Evolutionary conservation across 2,888 invertebrate genomes (phyloP), one percentile per base, ranked within the genome.

Genomic region (Drosophila prolongata): DNA sequence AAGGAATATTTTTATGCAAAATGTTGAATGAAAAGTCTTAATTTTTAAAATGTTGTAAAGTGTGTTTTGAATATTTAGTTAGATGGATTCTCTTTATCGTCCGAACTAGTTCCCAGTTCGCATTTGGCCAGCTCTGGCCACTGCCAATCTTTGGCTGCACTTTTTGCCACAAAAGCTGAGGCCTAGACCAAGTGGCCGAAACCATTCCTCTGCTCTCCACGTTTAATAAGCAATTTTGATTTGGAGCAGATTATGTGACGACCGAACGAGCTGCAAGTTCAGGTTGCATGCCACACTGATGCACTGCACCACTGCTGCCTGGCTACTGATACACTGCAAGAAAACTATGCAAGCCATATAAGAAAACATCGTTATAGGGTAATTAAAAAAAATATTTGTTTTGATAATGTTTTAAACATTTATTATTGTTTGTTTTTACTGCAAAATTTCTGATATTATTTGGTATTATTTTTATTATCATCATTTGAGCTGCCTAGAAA

Each of bases 161-260:
- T 37, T 30, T n/a, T 34, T 37, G 14, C 37, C 16, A 16, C 2
- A 24, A 35, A 44, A 14, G 50, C 37, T 30, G 35, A 34, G 49
- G 24, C 46, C 34, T 47, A 40, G 47, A 37, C 40, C 16, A 10
- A 46, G 35, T 64, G 60, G 50, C 64, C 57, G 43, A 43, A 30
- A 54, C 47, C 46, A 19, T 47, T 42, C 53, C 65, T 53, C 55
- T 40, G 40, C 47, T 69, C 44, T 77, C 78, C 84, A 83, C 90
- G 90, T 90, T 90, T 90, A 90, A 90, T 89, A 90, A 90, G 87
- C 84, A 90, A 90, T 90, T 90, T 90, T 87, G 90, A 90, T 90
- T 87, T 88, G 81, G 90, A 90, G 90, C 90, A 90, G 90, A 90
- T 90, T 89, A 80, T 79, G 80, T 79, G 80, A 79, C 87, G 83